These are phyloP conservation scores for Pavo muticus DNA, from an alignment of 2,113 vertebrate species.

Conservation along the genomic window DNA sequence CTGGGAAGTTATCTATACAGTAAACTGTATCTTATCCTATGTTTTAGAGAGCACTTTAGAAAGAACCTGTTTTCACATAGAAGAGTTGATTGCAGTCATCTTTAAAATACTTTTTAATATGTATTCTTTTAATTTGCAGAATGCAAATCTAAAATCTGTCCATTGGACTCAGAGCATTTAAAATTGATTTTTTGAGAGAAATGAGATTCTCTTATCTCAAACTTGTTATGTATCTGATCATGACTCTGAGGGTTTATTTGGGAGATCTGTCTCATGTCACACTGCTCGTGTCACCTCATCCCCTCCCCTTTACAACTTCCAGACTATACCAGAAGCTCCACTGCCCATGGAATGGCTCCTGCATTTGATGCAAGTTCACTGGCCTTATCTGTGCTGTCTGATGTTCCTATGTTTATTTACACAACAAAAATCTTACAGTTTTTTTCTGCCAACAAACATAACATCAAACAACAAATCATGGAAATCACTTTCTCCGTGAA, in stretches of 20 bases:
- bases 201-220: background rate
- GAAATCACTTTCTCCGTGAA: background rate
- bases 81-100: fast-evolving
- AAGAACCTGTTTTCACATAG: background rate
- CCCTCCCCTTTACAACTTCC: background rate
- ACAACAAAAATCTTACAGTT: background rate
- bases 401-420: background rate
- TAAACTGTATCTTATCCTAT: background rate
- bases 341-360: background rate
- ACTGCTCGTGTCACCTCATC: background rate
- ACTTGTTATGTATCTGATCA: background rate
- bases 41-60: background rate
- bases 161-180: background rate
- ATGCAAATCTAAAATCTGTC: fast-evolving
- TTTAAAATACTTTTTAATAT: background rate
- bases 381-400: background rate
- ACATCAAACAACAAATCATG: background rate
- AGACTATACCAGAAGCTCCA: background rate
- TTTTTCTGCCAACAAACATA: background rate
- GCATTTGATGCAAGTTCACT: background rate
- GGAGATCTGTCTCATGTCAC: background rate
- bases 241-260: background rate
- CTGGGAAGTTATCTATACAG: background rate
- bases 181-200: background rate
- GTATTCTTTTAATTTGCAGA: background rate